Base-by-base conservation (phyloP, 1,140 invertebrate genomes). In the Macrotrachela quadricornifera region DNA sequence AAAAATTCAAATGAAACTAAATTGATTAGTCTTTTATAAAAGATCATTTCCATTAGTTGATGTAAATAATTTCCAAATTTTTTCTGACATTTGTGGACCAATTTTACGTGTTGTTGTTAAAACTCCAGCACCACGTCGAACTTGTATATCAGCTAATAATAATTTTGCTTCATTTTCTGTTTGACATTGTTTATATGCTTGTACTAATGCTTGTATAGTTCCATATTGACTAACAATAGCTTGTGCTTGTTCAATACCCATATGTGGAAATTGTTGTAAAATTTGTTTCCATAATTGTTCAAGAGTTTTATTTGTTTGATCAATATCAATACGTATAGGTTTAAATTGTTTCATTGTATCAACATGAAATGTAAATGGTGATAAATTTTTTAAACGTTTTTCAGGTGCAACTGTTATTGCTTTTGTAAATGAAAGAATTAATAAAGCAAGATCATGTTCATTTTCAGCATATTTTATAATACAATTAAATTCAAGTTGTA, bases 31-130 rank as follows among this genome's bases (percentile, higher is more conserved):
- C 21, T 30, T 8, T 30, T 30, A 30, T 30, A 30, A 30, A 30
- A 53, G 45, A 42, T 53, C 36, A 43, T 62, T 59, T 16, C 63
- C 60, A 59, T 70, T 60, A 15, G 21, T 59, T 43, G 57, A 58
- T 10, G 75, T 81, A 60, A 83, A 79, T 65, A 82, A 76, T 15
- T 67, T 68, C 57, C 77, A 75, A 16, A 83, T 67, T 69, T 82
- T 81, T 59, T 76, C 76, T 50, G 81, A 82, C 14, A 83, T 66
- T 68, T 84, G 80, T 1, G 78, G 79, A 8, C 83, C 83, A 50
- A 85, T 66, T 64, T 76, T 73, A 43, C 80, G 66, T 0, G 67
- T 64, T 36, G 73, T 72, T 36, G 75, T 70, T 8, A 80, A 63
- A 1, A 79, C 75, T 8, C 79, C 80, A 14, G 74, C 77, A 9